Percentiles rank a stretch among this genome's conserved stretches.
These are phyloP conservation scores for Lepidurus arcticus DNA, from an alignment of 1,140 invertebrate species.

Conservation along the genomic window DNA sequence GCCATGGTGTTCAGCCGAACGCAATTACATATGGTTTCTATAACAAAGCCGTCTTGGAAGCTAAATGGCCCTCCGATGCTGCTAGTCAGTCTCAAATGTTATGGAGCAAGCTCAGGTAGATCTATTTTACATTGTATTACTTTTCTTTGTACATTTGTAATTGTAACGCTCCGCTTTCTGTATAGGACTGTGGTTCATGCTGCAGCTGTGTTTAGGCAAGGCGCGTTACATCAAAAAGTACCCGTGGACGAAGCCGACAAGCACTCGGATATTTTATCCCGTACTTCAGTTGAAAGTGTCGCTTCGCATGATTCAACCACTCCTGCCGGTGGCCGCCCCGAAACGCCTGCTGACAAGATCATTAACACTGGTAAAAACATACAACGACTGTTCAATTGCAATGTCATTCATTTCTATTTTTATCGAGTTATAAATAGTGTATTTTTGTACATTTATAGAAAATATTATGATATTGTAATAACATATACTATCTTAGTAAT, in stretches of 20 bases:
- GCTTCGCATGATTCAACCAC: slow-evolving; percentile 37
- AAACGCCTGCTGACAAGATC: slow-evolving; percentile 25
- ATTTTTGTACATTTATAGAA: too few relatives aligned
- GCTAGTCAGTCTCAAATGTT: slow-evolving; percentile 72
- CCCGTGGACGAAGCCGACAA: background rate
- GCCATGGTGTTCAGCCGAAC: slow-evolving; percentile 88
- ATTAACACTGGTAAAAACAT: slow-evolving; percentile 16
- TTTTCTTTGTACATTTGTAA: background rate
- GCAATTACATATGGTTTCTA: slow-evolving; percentile 82
- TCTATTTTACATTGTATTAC: background rate
- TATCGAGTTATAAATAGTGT: background rate
- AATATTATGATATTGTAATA: too few relatives aligned
- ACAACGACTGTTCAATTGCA: background rate
- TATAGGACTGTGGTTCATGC: slow-evolving; percentile 78
- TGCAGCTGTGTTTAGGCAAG: slow-evolving; percentile 53
- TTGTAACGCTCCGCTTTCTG: slow-evolving; percentile 19
- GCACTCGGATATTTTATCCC: slow-evolving; percentile 39
- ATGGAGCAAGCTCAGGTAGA: slow-evolving; percentile 74
- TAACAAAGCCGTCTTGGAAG: slow-evolving; percentile 74
- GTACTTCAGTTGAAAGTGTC: slow-evolving; percentile 42
- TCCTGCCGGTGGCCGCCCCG: slow-evolving; percentile 11
- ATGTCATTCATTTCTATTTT: background rate
- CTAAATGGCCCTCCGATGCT: slow-evolving; percentile 85
- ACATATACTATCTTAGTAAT: too few relatives aligned
- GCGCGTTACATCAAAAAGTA: background rate